Evolutionary conservation across 2,888 invertebrate species (phyloP), one percentile per base, ranked within the genome.

Genomic region (Oscheius sp.): DNA sequence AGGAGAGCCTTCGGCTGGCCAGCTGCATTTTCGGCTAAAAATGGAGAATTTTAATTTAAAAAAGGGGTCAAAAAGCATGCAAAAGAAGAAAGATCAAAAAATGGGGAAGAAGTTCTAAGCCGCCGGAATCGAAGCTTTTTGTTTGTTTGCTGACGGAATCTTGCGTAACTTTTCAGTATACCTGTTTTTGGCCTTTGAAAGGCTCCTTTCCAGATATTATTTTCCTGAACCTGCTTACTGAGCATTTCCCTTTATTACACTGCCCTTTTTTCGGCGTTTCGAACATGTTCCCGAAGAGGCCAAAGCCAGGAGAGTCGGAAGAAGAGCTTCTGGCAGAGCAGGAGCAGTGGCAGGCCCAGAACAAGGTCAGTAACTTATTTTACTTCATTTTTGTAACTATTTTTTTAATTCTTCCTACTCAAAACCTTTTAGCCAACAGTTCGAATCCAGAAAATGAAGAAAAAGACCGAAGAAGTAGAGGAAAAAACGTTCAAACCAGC

Each of bases 261-360:
- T 42, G 42, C 21, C 21, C 21, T 42, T 5, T 42, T 42, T 42
- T 42, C 42, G 7, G 42, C 3, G 21, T 7, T 42, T 7, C 3
- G 42, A 42, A 53, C 58, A 53, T 75, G 63, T 75, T 79, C 55
- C 55, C 76, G 10, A 79, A 76, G 60, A 72, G 84, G 2, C 84
- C 84, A 1, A 77, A 76, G 0, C 55, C 70, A 32, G 75, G 60
- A 2, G 84, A 84, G 48, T 74, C 77, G 7, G 84, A 84, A 60
- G 84, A 81, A 2, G 84, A 84, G 66, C 60, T 84, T 21, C 72
- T 79, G 7, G 29, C 63, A 33, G 73, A 80, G 75, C 82, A 84
- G 50, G 73, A 75, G 33, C 75, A 78, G 42, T 84, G 77, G 76
- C 37, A 74, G 21, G 32, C 53, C 9, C 37, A 70, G 32, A 42